Evolutionary conservation across 2,113 vertebrate genomes (phyloP).

Genomic region (Chamaea fasciata): DNA sequence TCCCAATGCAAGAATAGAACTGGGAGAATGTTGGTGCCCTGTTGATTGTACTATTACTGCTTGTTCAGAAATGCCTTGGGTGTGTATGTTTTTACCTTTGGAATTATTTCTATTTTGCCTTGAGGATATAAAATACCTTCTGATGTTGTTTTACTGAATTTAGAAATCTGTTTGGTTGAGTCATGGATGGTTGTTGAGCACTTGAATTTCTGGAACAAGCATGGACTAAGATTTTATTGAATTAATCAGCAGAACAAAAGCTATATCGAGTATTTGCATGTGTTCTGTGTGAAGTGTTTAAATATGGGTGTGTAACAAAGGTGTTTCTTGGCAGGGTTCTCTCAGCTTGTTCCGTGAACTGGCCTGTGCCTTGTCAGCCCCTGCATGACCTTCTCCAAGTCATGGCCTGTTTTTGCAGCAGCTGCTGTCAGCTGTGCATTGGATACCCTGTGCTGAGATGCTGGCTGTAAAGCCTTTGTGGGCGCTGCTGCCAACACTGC

Average conservation of each 20-base stretch:
- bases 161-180: background rate
- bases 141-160: background rate
- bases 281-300: background rate
- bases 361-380: background rate
- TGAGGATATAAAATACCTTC: background rate
- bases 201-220: background rate
- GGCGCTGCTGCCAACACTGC: background rate
- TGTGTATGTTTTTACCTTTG: background rate
- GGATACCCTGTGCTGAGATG: background rate
- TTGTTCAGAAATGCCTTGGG: background rate
- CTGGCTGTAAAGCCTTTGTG: background rate
- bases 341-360: background rate
- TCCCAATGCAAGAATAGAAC: background rate
- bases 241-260: background rate
- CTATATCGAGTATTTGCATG: background rate
- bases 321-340: background rate
- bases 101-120: background rate
- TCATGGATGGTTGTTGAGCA: background rate
- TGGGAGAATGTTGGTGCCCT: background rate
- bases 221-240: background rate
- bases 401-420: background rate
- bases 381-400: background rate
- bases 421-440: background rate
- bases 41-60: background rate
- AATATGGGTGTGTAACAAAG: accelerated